Base-by-base conservation (phyloP, 1,140 invertebrate species). In the Oryctes rhinoceros region DNA sequence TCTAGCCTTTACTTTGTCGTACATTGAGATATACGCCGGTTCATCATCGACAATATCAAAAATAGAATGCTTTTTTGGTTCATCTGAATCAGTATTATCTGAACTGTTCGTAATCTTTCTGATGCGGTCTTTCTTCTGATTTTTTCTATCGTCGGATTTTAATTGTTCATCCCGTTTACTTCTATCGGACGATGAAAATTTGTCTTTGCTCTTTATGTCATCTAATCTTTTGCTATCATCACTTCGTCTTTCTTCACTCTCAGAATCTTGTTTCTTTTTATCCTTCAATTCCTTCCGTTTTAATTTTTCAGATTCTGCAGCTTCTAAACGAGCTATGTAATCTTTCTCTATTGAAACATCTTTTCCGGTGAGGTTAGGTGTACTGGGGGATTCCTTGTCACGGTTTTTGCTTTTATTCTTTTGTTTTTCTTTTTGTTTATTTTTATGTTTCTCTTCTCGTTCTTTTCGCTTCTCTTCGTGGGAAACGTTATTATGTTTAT, bases 1-100 rank as follows among this genome's bases (percentile, higher is more conserved):
- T 62, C 97, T 92, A 4, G 97, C 95, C 89, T 99, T 99, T 0
- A 99, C 97, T 89, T 98, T 98, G 86, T 99, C 98, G 87, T 99
- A 99, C 97, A 99, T 99, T 47, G 97, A 98, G 80, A 97, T 96
- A 86, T 97, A 98, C 13, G 94, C 94, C 3, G 95, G 95, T 81
- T 94, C 96, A 84, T 97, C 96, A 84, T 96, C 94, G 30, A 96
- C 92, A 80, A 96, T 96, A 86, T 97, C 95, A 88, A 96, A 97
- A 83, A 96, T 96, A n/a, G 96, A 97, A 89, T 96, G 94, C 88
- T 96, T 96, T 86, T 96, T 93, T 67, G 92, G 92, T 83, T 92
- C 91, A 82, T 92, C 92, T 86, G 94, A 94, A 84, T 95, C 94
- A 48, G 93, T 94, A 79, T 89, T 92, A 77, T 92, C 91, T 35